These are phyloP conservation scores for Chaetodon auriga DNA, from an alignment of 2,113 vertebrate genomes.

Conservation along the genomic window DNA sequence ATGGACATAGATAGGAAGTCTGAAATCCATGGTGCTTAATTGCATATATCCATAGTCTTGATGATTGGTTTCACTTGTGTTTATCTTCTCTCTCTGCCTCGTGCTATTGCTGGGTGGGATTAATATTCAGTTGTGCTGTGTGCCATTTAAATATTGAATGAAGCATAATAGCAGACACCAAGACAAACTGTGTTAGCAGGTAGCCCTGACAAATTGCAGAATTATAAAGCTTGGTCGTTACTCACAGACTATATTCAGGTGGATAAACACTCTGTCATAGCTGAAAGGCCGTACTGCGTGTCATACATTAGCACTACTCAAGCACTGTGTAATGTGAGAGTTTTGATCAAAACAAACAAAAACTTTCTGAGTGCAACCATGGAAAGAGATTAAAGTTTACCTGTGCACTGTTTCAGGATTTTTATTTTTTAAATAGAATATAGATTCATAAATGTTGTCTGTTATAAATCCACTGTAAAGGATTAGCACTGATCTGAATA, in stretches of 20 bases:
- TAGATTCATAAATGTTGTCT: neutral
- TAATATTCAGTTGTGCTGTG: neutral
- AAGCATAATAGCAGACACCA: neutral
- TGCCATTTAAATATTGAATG: neutral
- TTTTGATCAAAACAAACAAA: slow-evolving; percentile 10
- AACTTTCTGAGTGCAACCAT: neutral
- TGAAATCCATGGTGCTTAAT: neutral
- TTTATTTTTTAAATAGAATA: neutral
- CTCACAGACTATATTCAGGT: slow-evolving; percentile 1
- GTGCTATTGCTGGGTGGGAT: neutral
- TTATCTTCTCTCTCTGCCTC: neutral
- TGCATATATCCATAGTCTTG: neutral
- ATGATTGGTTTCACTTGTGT: neutral
- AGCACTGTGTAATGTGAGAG: neutral
- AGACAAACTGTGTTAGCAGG: neutral
- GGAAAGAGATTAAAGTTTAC: neutral
- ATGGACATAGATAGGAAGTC: neutral
- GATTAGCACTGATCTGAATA: neutral
- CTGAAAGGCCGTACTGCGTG: neutral
- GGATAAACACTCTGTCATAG: slow-evolving; percentile 11
- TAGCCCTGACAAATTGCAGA: neutral
- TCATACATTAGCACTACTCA: neutral
- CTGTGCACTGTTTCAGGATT: neutral
- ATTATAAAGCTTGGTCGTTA: neutral
- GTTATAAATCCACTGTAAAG: neutral